Percentiles rank a stretch among this genome's conserved stretches.
Evolutionary conservation across 2,797 vertebrate species (phyloP).

Genomic region (Chrosomus eos): DNA sequence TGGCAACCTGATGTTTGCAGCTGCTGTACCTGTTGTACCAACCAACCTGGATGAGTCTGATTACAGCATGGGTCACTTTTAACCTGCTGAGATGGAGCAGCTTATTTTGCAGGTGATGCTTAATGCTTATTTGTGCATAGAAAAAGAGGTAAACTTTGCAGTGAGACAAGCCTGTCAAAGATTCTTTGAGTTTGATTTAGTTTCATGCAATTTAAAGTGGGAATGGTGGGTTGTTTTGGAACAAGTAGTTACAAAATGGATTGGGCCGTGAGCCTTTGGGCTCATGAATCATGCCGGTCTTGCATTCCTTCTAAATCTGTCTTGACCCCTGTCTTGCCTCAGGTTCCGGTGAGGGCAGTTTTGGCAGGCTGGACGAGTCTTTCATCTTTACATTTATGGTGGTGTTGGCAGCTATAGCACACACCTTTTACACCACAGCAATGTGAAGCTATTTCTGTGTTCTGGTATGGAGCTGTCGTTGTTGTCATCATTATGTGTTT

Average conservation of each 20-base stretch:
- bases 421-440: conserved; percentile 79
- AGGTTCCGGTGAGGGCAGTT: conserved; percentile 43
- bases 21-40: conserved; percentile 28
- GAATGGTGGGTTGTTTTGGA: neutral
- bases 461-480: conserved; percentile 25
- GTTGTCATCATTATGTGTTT: conserved; percentile 55
- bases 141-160: neutral
- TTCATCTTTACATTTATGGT: conserved; percentile 58
- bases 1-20: conserved; percentile 51
- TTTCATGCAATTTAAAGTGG: neutral
- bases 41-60: conserved; percentile 42
- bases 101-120: conserved; percentile 26
- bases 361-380: conserved; percentile 26
- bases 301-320: conserved; percentile 29
- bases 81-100: conserved; percentile 10
- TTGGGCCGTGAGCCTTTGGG: neutral
- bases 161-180: neutral
- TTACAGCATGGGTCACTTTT: conserved; percentile 41
- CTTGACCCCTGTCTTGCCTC: conserved; percentile 13
- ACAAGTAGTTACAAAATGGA: neutral
- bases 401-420: conserved; percentile 63
- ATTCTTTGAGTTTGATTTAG: neutral
- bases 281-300: neutral
- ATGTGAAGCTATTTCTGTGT: conserved; percentile 66
- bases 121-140: neutral